phyloP scores from a whole-genome alignment of 2,113 vertebrate species.

The Polypterus senegalus region DNA sequence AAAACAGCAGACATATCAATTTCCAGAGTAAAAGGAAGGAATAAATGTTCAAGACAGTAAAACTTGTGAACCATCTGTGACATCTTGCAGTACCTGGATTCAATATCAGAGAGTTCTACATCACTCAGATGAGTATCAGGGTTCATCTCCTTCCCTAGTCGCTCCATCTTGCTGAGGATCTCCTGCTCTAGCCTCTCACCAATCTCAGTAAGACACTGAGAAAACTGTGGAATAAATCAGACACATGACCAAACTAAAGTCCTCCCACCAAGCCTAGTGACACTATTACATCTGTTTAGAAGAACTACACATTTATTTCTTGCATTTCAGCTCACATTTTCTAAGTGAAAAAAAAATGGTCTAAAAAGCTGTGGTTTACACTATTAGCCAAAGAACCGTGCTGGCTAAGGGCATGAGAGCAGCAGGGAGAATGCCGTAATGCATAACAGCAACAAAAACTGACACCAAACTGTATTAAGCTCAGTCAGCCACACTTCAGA shows the following conservation, averaged over 20 bases:
- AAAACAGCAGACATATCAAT: background rate
- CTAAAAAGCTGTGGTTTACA: too few species aligned
- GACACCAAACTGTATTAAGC: too few species aligned
- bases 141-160: slow-evolving; percentile 34
- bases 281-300: too few species aligned
- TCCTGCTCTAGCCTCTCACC: slow-evolving; percentile 35
- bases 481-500: too few species aligned
- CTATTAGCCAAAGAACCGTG: too few species aligned
- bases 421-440: too few species aligned
- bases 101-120: slow-evolving; percentile 63
- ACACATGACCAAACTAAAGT: background rate
- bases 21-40: background rate
- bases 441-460: too few species aligned
- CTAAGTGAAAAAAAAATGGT: too few species aligned
- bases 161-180: slow-evolving; percentile 39
- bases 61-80: background rate
- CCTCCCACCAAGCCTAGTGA: too few species aligned
- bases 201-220: slow-evolving; percentile 49
- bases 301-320: too few species aligned
- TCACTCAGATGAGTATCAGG: slow-evolving; percentile 34
- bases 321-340: too few species aligned
- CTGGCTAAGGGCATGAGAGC: too few species aligned
- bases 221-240: slow-evolving; percentile 23
- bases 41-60: background rate
- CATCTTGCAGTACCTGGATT: slow-evolving; percentile 60